phyloP scores from a whole-genome alignment of 2,113 vertebrate species.

The Willisornis vidua region DNA sequence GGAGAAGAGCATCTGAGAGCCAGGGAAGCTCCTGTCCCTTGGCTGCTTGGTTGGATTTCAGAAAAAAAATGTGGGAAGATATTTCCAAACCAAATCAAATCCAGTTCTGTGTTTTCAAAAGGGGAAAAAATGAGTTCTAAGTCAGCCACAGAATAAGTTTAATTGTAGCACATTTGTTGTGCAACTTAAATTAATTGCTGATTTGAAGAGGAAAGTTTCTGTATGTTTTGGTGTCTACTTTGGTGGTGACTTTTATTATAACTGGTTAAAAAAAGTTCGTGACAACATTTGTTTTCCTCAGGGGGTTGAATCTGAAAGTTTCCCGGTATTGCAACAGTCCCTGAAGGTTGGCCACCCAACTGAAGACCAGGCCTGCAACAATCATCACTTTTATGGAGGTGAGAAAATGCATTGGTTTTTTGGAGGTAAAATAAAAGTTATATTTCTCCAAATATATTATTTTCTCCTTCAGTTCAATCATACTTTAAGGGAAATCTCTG shows the following conservation, averaged over 20 bases:
- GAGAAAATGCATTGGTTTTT: background rate
- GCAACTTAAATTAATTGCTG: background rate
- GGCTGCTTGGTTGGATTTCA: background rate
- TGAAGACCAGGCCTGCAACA: conserved; percentile 75
- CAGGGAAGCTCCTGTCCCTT: background rate
- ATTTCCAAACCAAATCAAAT: background rate
- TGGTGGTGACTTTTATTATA: background rate
- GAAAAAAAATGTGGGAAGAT: background rate
- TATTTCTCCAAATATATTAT: background rate
- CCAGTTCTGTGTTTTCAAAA: background rate
- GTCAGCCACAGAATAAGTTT: background rate
- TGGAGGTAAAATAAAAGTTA: background rate
- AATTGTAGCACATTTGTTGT: background rate
- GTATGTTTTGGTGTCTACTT: background rate
- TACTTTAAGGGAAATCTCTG: background rate
- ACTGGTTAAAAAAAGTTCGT: background rate
- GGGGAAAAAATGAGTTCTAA: background rate
- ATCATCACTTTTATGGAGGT: conserved; percentile 87
- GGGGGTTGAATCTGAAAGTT: conserved; percentile 87
- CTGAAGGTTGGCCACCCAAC: conserved; percentile 78
- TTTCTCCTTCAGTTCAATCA: background rate
- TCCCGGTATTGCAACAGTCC: conserved; percentile 82
- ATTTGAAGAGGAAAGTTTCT: background rate
- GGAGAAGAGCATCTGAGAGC: background rate
- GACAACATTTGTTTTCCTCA: conserved; percentile 49